Conservation (phyloP, 2,113 vertebrate species). For the Aptenodytes forsteri region DNA sequence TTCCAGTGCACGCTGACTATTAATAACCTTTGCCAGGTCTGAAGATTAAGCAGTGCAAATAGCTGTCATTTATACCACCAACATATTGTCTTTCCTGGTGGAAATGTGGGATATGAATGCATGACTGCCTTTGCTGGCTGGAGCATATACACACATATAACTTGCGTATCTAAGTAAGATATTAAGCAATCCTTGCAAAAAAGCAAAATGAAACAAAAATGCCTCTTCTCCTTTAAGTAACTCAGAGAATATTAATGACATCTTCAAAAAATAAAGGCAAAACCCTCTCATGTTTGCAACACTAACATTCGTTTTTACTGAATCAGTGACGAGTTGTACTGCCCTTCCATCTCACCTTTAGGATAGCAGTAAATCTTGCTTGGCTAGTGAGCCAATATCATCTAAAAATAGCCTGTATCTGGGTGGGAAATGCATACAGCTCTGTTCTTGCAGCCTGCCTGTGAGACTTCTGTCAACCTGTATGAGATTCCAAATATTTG, state of each 20-base stretch:
- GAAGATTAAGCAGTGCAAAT: neutral
- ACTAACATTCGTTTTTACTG: neutral
- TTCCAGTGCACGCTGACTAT: neutral
- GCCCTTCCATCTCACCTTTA: slow-evolving; percentile 17
- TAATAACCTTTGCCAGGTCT: neutral
- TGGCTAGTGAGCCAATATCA: neutral
- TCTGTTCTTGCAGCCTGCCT: neutral
- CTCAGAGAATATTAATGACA: neutral
- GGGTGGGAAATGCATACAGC: neutral
- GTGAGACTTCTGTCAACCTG: neutral
- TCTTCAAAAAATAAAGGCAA: neutral
- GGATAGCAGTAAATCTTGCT: neutral
- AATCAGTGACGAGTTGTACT: neutral
- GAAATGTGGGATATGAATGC: neutral
- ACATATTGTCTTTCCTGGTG: neutral
- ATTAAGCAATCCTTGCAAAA: neutral
- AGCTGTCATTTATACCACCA: neutral
- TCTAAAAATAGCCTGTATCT: slow-evolving; percentile 45
- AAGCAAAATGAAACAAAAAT: neutral
- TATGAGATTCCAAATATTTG: neutral
- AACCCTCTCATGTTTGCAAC: neutral
- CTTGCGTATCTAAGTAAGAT: neutral
- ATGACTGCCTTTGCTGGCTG: neutral
- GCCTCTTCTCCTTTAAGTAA: neutral
- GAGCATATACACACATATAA: neutral